These are phyloP conservation scores for Oceanodroma leucorhoa DNA, from an alignment of 2,797 vertebrate species.

Conservation along the genomic window DNA sequence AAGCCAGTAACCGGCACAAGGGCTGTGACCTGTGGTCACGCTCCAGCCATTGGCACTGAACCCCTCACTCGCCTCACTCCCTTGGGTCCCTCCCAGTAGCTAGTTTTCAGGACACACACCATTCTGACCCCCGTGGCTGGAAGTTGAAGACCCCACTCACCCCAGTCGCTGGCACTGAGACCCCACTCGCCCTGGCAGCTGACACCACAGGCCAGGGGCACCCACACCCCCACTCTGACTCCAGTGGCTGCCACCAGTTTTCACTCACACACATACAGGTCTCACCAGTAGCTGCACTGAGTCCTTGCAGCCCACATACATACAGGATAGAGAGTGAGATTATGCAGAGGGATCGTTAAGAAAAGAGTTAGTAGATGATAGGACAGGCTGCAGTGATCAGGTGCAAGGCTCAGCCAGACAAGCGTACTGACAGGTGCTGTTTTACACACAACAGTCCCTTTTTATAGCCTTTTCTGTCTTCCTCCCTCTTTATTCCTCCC, in stretches of 20 bases:
- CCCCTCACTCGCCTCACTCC: rapidly evolving
- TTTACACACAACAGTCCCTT: background rate
- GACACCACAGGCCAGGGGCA: background rate
- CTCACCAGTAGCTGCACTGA: background rate
- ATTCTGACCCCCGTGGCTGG: background rate
- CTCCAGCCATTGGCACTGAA: rapidly evolving
- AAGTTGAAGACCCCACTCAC: background rate
- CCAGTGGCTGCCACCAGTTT: background rate
- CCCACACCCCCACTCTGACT: background rate
- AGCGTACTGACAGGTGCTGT: background rate
- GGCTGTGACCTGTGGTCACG: background rate
- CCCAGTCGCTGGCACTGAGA: background rate
- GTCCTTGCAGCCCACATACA: background rate
- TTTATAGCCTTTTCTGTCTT: background rate
- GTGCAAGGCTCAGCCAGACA: background rate
- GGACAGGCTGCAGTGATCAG: background rate
- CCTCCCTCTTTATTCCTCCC: rapidly evolving
- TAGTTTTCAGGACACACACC: background rate
- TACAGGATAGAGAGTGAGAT: background rate
- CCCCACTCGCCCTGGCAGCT: background rate
- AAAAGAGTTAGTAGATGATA: background rate
- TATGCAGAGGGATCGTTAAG: background rate
- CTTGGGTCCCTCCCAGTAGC: rapidly evolving
- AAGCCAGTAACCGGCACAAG: rapidly evolving
- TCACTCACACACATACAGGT: background rate